These are phyloP conservation scores for Colaptes auratus DNA, from an alignment of 2,113 vertebrate genomes.

Conservation along the genomic window DNA sequence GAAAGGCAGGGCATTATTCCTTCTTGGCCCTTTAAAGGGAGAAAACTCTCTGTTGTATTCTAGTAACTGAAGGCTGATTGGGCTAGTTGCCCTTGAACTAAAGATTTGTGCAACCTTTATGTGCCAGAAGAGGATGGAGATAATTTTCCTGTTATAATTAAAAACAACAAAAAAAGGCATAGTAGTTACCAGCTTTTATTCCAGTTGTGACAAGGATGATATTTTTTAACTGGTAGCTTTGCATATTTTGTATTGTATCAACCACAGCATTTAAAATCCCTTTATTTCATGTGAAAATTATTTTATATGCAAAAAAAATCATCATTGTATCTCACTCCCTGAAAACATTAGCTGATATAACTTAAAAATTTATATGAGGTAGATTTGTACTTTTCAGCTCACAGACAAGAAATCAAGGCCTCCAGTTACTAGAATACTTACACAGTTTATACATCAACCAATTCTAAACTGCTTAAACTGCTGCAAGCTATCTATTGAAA, in stretches of 20 bases:
- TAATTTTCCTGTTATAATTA: neutral
- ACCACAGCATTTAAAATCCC: neutral
- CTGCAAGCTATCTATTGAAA: neutral
- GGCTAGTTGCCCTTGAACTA: neutral
- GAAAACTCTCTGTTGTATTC: neutral
- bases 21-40: neutral
- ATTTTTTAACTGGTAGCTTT: neutral
- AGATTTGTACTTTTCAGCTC: neutral
- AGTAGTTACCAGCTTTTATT: neutral
- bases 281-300: neutral
- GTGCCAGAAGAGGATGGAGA: neutral
- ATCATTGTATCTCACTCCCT: neutral
- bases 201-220: neutral
- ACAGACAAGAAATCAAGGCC: neutral
- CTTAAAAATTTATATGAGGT: neutral
- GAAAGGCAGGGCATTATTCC: neutral
- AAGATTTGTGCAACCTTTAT: neutral
- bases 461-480: neutral
- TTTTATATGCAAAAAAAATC: neutral
- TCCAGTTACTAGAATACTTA: neutral
- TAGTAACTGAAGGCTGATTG: neutral
- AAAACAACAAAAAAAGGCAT: neutral
- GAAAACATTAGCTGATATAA: neutral
- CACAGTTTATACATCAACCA: neutral
- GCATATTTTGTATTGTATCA: neutral